Evolutionary conservation across 2,113 vertebrate genomes (phyloP).

Genomic region (Elachura formosa): DNA sequence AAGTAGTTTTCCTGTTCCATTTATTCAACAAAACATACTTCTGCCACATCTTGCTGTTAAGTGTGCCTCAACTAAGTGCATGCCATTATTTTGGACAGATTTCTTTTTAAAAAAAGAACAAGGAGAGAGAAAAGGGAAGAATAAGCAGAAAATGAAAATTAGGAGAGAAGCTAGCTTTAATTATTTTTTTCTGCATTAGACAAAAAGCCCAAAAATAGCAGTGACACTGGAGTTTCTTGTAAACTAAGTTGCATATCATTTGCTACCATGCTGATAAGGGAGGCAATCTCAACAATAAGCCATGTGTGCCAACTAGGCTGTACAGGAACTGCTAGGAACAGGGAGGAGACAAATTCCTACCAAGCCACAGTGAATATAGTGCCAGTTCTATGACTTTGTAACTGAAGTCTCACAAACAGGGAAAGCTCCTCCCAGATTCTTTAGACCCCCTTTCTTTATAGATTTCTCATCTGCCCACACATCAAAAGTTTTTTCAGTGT

Average conservation of each 20-base stretch:
- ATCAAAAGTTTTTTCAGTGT: neutral
- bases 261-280: neutral
- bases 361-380: neutral
- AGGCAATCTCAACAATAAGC: neutral
- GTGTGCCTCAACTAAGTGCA: neutral
- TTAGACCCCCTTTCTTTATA: neutral
- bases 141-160: neutral
- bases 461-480: neutral
- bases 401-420: neutral
- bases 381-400: neutral
- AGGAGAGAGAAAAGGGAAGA: neutral
- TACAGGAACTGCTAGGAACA: neutral
- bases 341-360: neutral
- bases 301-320: neutral
- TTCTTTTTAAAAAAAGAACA: neutral
- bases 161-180: neutral
- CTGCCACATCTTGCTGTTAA: neutral
- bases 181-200: neutral
- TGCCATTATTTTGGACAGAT: neutral
- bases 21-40: neutral
- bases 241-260: neutral
- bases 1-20: neutral
- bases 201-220: neutral
- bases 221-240: neutral
- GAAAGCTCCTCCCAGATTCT: neutral